These are phyloP conservation scores for Drosophila meridiana DNA, from an alignment of 2,888 invertebrate genomes.

Conservation along the genomic window DNA sequence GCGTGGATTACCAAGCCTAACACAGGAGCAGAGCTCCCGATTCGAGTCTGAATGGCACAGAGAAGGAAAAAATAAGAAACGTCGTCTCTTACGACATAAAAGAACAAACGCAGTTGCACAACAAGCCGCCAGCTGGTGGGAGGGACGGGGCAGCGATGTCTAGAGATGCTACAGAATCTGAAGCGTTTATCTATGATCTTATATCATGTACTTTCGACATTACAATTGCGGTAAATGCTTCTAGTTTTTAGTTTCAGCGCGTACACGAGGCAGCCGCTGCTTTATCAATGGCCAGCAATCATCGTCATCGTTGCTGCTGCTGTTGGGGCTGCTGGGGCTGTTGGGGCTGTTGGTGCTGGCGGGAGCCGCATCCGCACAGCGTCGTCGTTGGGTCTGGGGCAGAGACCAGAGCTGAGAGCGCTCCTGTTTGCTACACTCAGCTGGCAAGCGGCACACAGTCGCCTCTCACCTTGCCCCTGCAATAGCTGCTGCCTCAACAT, in stretches of 20 bases:
- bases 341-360: slow-evolving; percentile 29
- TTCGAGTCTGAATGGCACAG: slow-evolving; percentile 47
- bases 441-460: slow-evolving; percentile 19
- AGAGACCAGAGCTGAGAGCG: slow-evolving; percentile 40
- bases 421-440: slow-evolving; percentile 62
- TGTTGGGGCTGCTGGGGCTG: slow-evolving; percentile 24
- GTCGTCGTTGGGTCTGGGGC: slow-evolving; percentile 76
- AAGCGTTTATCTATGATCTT: slow-evolving; percentile 84
- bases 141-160: slow-evolving; percentile 30
- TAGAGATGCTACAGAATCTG: slow-evolving; percentile 75
- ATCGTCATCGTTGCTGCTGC: slow-evolving; percentile 60
- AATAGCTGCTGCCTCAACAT: slow-evolving; percentile 40
- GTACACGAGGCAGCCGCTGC: slow-evolving; percentile 78
- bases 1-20: slow-evolving; percentile 70
- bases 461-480: slow-evolving; percentile 14
- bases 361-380: slow-evolving; percentile 51
- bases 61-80: slow-evolving; percentile 15
- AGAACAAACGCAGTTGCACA: slow-evolving; percentile 76
- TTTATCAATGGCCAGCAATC: slow-evolving; percentile 80
- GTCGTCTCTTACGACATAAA: slow-evolving; percentile 52
- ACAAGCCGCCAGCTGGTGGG: slow-evolving; percentile 74
- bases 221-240: slow-evolving; percentile 85
- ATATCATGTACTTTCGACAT: slow-evolving; percentile 85
- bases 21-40: slow-evolving; percentile 71
- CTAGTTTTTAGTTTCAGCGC: slow-evolving; percentile 85